Base-by-base conservation (phyloP, 2,888 invertebrate genomes). In the Coleophora deauratella region DNA sequence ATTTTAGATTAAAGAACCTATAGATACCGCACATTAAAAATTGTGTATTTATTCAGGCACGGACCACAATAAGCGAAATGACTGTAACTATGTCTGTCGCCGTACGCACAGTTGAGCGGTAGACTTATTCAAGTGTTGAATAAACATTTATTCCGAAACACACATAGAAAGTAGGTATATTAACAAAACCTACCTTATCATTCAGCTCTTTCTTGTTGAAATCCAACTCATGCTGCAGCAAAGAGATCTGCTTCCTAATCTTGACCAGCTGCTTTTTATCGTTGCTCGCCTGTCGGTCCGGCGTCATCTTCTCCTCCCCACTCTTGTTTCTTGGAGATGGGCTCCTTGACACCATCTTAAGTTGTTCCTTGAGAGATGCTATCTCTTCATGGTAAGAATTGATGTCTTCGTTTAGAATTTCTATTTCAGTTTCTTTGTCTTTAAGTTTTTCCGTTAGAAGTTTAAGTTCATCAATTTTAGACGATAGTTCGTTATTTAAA, bases 291-390 rank as follows among this genome's bases (percentile, higher is more conserved):
- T 86, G 88, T 49, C 77, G 54, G 46, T 74, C 74, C 1, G 59
- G 42, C 9, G 87, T 82, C 1, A 75, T 84, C 52, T 84, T 87
- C 3, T 82, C 78, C 21, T 89, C 89, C 10, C 87, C 69, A 43
- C 72, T 81, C 50, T 88, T 88, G 40, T 80, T 87, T 41, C 88
- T 86, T 10, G 87, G 88, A 57, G 91, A 90, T 11, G 90, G 88
- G 41, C 87, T 86, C 1, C 84, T 54, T 0, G 85, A 82, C 1
- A 68, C 81, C 74, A 87, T 75, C 56, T 86, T 72, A 8, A 87
- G 40, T 44, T 86, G 80, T 21, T 80, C 75, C 43, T 86, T 86
- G 8, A 88, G 52, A 1, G 70, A 62, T 7, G 75, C 74, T 41
- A 88, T 77, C 49, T 88, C 87, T 38, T 79, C 84, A 44, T 88